Conservation (phyloP, 2,888 invertebrate genomes). For the Machimus atricapillus region DNA sequence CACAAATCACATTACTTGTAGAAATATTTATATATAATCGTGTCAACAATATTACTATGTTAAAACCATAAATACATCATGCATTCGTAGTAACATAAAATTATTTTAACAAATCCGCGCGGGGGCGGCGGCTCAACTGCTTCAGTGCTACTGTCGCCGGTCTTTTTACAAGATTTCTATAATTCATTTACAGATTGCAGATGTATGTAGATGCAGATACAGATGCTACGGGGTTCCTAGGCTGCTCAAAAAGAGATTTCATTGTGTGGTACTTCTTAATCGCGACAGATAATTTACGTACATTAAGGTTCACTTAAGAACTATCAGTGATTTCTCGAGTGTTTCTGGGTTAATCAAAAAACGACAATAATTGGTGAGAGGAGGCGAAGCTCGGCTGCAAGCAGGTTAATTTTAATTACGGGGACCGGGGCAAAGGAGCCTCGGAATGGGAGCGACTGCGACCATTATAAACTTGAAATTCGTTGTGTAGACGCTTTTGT, state of each 20-base stretch:
- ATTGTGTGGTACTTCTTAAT: background rate
- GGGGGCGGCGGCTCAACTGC: background rate
- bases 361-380: background rate
- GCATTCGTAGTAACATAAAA: conserved; percentile 12
- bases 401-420: background rate
- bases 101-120: conserved; percentile 19
- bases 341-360: background rate
- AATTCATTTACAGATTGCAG: background rate
- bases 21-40: conserved; percentile 29
- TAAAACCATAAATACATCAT: conserved; percentile 32
- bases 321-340: background rate
- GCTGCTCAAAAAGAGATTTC: background rate
- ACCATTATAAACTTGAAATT: background rate
- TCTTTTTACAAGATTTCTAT: background rate
- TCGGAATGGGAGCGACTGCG: background rate
- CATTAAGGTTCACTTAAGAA: background rate
- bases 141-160: background rate
- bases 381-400: background rate
- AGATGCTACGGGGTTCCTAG: background rate
- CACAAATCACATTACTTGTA: conserved; percentile 30
- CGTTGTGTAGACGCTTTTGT: background rate
- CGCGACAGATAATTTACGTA: background rate
- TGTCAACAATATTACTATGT: conserved; percentile 13
- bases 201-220: too few species aligned
- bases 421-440: background rate